These are phyloP conservation scores for Dendrocincla fuliginosa DNA, from an alignment of 2,797 vertebrate species.

Conservation along the genomic window DNA sequence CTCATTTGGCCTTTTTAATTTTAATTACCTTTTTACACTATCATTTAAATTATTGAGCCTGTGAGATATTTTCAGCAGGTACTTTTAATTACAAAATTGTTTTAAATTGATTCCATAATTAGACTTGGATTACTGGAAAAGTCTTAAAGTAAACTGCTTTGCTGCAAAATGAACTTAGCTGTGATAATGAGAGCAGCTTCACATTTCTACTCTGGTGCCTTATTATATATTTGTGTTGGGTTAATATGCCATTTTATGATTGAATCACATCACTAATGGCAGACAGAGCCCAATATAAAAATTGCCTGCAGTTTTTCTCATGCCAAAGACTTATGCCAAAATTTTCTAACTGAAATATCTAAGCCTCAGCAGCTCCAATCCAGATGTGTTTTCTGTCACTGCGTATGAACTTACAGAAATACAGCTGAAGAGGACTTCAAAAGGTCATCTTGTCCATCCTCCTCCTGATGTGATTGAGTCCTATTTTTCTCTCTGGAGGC, in stretches of 20 bases:
- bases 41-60: conserved; percentile 13
- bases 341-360: conserved; percentile 1
- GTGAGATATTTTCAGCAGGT: conserved; percentile 46
- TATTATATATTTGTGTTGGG: background rate
- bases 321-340: background rate
- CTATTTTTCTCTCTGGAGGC: background rate
- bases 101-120: conserved; percentile 44
- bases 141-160: conserved; percentile 49
- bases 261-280: background rate
- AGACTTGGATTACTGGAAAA: conserved; percentile 38
- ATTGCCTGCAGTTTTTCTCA: background rate
- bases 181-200: background rate
- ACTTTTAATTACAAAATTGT: conserved; percentile 55
- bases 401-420: background rate
- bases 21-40: conserved; percentile 42
- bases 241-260: conserved; percentile 39
- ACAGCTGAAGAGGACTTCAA: background rate
- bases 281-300: background rate
- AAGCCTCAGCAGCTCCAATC: background rate
- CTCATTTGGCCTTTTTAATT: background rate
- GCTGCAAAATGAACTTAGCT: conserved; percentile 41
- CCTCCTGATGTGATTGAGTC: background rate
- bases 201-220: background rate
- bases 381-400: background rate
- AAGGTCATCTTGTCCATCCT: conserved; percentile 15